Evolutionary conservation across 2,113 vertebrate species (phyloP).

Genomic region (Anser cygnoides): DNA sequence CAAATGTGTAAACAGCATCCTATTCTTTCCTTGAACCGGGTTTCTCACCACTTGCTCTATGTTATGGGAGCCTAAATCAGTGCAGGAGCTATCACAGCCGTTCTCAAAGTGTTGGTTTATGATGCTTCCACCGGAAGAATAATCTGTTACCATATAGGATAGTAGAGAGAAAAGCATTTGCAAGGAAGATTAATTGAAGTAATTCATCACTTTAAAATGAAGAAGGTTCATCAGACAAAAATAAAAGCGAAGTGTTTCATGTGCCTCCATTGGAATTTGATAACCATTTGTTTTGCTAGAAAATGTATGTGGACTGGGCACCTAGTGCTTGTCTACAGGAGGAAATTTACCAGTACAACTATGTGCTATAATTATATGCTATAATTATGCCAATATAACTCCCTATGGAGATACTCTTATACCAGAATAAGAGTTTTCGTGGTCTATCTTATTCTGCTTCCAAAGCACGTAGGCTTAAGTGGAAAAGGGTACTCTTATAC

Average conservation of each 20-base stretch:
- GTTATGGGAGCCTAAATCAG: constrained; percentile 35
- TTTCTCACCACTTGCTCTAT: constrained; percentile 62
- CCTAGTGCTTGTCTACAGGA: constrained; percentile 33
- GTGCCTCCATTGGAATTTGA: not conserved
- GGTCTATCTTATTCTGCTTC: constrained; percentile 28
- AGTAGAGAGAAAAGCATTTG: constrained; percentile 45
- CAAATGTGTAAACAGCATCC: constrained; percentile 59
- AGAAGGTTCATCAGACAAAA: constrained; percentile 57
- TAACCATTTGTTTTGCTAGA: constrained; percentile 19
- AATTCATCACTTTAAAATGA: constrained; percentile 54
- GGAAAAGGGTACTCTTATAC: constrained; percentile 20
- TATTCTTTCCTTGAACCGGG: constrained; percentile 46
- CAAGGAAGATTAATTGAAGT: constrained; percentile 56
- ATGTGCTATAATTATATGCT: constrained; percentile 54
- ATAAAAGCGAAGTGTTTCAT: constrained; percentile 50
- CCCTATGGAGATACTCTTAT: constrained; percentile 6
- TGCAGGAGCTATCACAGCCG: constrained; percentile 1
- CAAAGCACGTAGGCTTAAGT: not conserved
- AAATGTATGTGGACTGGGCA: constrained; percentile 39
- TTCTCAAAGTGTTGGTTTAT: constrained; percentile 42
- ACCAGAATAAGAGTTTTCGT: constrained; percentile 55
- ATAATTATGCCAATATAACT: constrained; percentile 63
- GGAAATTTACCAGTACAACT: constrained; percentile 10
- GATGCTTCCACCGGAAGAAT: constrained; percentile 18
- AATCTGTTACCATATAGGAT: constrained; percentile 7